Conservation (phyloP, 2,888 invertebrate genomes). For the Drosophila leonis region DNA sequence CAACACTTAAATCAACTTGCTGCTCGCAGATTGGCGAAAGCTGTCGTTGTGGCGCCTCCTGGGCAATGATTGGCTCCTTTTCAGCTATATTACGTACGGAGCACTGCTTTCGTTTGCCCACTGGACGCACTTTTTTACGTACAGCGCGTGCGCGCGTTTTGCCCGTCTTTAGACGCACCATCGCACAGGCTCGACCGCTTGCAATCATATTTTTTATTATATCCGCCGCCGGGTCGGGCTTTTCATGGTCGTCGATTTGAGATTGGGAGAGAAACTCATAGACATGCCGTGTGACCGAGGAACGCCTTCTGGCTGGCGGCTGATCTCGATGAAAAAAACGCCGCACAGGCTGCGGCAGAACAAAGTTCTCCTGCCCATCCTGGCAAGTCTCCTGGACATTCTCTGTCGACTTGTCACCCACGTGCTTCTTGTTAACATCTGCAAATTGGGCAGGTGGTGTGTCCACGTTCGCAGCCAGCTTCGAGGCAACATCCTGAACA, state of each 20-base stretch:
- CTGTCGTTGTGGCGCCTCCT: neutral
- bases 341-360: neutral
- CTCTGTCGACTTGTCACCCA: no score
- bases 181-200: constrained; percentile 86
- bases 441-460: neutral
- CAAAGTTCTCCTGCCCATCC: neutral
- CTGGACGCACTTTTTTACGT: constrained; percentile 40
- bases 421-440: neutral
- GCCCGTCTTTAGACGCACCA: constrained; percentile 86
- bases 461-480: neutral
- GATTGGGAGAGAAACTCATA: constrained; percentile 83
- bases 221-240: constrained; percentile 78
- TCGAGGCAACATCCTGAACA: neutral
- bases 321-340: constrained; percentile 67
- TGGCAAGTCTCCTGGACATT: neutral
- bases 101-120: constrained; percentile 59
- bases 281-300: constrained; percentile 60
- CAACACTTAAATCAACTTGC: constrained; percentile 3
- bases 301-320: constrained; percentile 35
- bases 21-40: constrained; percentile 58
- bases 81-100: constrained; percentile 32
- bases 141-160: constrained; percentile 44
- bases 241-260: constrained; percentile 72
- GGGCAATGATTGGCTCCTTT: neutral
- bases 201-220: constrained; percentile 84